Percentiles rank a stretch among this genome's conserved stretches.
phyloP scores from a whole-genome alignment of 64 coral and sea anemone genomes.

The Montipora capricornis region DNA sequence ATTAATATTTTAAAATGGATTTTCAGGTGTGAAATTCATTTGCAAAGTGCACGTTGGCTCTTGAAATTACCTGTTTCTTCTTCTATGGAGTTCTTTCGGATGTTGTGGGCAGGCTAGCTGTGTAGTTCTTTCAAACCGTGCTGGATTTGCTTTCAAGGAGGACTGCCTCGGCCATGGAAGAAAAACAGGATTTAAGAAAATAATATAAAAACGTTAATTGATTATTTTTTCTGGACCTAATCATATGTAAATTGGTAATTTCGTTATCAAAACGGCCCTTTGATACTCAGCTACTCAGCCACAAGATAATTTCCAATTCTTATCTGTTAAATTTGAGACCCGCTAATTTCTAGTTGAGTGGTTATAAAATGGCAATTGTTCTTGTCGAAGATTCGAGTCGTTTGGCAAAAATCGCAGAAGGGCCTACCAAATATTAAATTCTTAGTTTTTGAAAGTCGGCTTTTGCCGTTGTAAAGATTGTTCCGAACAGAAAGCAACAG shows the following conservation, averaged over 20 bases:
- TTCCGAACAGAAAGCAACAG: neutral
- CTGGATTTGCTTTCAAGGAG: neutral
- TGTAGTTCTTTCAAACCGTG: too few relatives aligned
- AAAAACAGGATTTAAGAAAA: neutral
- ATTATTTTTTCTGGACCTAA: conserved; percentile 60
- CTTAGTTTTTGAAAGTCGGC: neutral
- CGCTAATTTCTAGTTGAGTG: conserved; percentile 31
- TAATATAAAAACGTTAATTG: conserved; percentile 62
- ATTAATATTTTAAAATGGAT: conserved; percentile 55
- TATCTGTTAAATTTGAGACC: neutral
- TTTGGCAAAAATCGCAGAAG: neutral
- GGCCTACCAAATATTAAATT: conserved; percentile 18
- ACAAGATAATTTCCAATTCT: neutral
- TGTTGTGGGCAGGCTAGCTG: neutral
- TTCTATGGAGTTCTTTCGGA: neutral
- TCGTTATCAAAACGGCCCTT: conserved; percentile 31
- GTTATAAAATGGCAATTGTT: neutral
- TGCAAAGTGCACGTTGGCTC: neutral
- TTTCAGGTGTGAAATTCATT: conserved; percentile 45
- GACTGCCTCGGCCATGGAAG: neutral
- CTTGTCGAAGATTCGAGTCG: neutral
- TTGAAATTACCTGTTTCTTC: neutral
- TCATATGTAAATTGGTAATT: conserved; percentile 56
- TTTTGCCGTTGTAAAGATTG: neutral
- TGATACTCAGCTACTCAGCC: neutral